These are phyloP conservation scores for Camelus dromedarius DNA, from an alignment of 2,113 vertebrate genomes.

Conservation along the genomic window DNA sequence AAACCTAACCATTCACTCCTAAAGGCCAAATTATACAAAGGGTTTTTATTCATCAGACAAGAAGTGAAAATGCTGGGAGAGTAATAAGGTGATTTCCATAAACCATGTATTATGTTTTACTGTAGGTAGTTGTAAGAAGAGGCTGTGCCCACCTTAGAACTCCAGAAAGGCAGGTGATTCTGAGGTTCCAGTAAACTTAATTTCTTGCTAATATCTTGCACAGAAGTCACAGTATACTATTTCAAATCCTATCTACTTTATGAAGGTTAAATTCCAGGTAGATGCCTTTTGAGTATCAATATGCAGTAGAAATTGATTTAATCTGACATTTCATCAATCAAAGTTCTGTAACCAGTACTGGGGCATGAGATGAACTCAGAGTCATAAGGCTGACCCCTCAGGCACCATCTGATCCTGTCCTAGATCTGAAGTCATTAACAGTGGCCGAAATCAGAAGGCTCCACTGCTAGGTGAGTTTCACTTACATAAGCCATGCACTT, in stretches of 20 bases:
- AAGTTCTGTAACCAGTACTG: constrained; percentile 49
- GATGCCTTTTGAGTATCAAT: constrained; percentile 75
- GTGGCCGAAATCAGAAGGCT: neutral
- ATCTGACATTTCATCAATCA: constrained; percentile 69
- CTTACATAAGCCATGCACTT: neutral
- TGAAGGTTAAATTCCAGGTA: constrained; percentile 61
- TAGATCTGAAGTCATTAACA: constrained; percentile 56
- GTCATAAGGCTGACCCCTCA: constrained; percentile 41
- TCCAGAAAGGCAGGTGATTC: constrained; percentile 48
- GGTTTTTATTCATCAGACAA: constrained; percentile 31
- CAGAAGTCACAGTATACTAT: constrained; percentile 53
- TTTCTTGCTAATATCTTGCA: constrained; percentile 60
- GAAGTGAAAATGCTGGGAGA: neutral
- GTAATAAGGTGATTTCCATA: neutral
- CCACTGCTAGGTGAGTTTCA: neutral
- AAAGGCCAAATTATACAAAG: constrained; percentile 40
- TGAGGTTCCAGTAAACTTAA: constrained; percentile 60
- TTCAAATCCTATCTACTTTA: constrained; percentile 67
- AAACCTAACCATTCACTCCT: constrained; percentile 8
- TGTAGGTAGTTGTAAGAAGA: neutral
- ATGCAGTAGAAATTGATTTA: constrained; percentile 61
- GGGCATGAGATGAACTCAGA: constrained; percentile 8
- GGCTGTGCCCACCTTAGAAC: neutral
- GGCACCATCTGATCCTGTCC: constrained; percentile 4
- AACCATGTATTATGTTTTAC: neutral